Percentiles rank a stretch among this genome's conserved stretches.
These are phyloP conservation scores for Bagarius yarrelli DNA, from an alignment of 2,113 vertebrate species.

Conservation along the genomic window DNA sequence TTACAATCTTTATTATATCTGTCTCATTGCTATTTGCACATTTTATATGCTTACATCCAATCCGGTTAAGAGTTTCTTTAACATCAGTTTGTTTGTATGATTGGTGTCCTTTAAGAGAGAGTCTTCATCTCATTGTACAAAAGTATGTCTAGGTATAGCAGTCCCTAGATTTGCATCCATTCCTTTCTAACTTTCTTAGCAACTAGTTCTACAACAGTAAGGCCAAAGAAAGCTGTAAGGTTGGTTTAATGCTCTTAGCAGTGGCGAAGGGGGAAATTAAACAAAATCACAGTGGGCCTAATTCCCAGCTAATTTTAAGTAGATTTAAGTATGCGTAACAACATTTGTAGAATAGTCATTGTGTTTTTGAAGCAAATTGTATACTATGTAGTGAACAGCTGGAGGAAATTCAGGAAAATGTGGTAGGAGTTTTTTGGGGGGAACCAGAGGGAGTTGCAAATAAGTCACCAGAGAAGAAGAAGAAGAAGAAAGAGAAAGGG, in stretches of 20 bases:
- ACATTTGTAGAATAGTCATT: constrained; percentile 41
- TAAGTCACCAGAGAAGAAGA: neutral
- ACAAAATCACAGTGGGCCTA: constrained; percentile 9
- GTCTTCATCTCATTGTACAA: too few relatives aligned
- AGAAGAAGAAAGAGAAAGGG: neutral
- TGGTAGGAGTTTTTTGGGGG: neutral
- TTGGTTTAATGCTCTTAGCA: constrained; percentile 38
- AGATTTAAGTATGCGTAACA: neutral
- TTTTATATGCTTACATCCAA: too few relatives aligned
- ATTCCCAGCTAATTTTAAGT: constrained; percentile 37
- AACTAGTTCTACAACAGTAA: constrained; percentile 27
- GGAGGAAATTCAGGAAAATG: constrained; percentile 11
- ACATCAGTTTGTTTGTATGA: too few relatives aligned
- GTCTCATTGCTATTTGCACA: too few relatives aligned
- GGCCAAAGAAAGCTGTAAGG: constrained; percentile 24
- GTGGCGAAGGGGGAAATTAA: constrained; percentile 20
- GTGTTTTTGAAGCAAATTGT: constrained; percentile 44
- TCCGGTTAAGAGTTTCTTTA: too few relatives aligned
- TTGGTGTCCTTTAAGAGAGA: too few relatives aligned
- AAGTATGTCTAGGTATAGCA: neutral
- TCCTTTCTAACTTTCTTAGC: constrained; percentile 48
- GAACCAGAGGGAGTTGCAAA: neutral
- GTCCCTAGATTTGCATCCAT: constrained; percentile 19
- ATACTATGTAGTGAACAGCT: constrained; percentile 34
- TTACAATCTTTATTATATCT: too few relatives aligned